A percentile compares a stretch with the other conserved stretches of the same genome.
Conservation (phyloP, 1,140 invertebrate species). For the Hirudo medicinalis region DNA sequence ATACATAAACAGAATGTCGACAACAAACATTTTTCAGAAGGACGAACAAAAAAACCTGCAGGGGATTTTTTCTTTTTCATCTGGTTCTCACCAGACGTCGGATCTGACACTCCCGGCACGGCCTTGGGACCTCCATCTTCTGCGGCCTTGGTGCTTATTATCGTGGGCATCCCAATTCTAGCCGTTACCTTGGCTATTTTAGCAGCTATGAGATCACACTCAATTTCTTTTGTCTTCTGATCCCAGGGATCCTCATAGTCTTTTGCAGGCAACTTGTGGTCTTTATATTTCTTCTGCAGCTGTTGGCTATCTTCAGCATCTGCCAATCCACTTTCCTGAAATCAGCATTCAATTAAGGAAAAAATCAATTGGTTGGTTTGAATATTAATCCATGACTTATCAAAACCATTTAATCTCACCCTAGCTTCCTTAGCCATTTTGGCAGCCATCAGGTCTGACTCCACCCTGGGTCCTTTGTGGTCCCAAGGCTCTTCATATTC, state of each 20-base stretch:
- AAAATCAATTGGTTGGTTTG: no score
- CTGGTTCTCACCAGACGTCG: no score
- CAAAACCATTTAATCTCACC: neutral
- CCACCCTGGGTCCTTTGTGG: constrained; percentile 18
- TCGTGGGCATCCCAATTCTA: neutral
- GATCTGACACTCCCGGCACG: no score
- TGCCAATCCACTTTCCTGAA: neutral
- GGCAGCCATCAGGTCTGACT: constrained; percentile 14
- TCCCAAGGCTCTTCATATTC: constrained; percentile 24
- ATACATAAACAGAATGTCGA: no score
- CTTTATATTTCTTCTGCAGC: constrained; percentile 18
- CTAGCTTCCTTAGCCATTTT: constrained; percentile 16
- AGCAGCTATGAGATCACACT: constrained; percentile 14
- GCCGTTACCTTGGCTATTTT: constrained; percentile 15
- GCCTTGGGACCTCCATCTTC: no score
- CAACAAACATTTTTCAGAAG: no score
- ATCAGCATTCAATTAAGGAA: no score
- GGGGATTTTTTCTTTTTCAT: no score
- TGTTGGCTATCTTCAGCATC: neutral
- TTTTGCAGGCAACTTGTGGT: constrained; percentile 16
- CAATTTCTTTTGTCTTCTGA: constrained; percentile 21
- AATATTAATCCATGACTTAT: no score
- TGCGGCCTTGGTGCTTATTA: no score
- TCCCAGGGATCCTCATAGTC: constrained; percentile 23
- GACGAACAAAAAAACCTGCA: no score